Base-by-base conservation (phyloP, 2,888 invertebrate species). In the Atethmia centrago region DNA sequence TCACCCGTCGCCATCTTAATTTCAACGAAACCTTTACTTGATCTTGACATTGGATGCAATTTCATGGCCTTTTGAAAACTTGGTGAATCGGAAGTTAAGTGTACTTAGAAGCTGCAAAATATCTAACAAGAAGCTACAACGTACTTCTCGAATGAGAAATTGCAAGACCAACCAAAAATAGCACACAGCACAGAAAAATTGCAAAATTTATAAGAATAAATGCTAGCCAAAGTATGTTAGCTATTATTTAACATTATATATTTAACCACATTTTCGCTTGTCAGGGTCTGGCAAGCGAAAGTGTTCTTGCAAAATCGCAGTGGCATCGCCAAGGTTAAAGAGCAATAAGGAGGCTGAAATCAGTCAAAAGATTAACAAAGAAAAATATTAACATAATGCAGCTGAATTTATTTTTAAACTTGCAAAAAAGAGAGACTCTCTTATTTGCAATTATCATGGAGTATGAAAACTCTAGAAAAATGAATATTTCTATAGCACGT, bases 241-340 rank as follows among this genome's bases (percentile, higher is more conserved):
- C 55, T 78, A 66, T 85, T 79, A 80, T 81, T 81, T 73, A 80
- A 76, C 62, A 71, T 68, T 66, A 75, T 63, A 65, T 72, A n/a
- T 78, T 82, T 72, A 81, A 76, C 72, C 68, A 63, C 75, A n/a
- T n/a, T n/a, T n/a, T n/a, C n/a, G n/a, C n/a, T n/a, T n/a, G n/a
- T n/a, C n/a, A n/a, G 84, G 68, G 82, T 84, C 69, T 85, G 78
- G 63, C 66, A 36, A 75, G 77, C 70, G 73, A 75, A 76, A 80
- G 73, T 75, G 61, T 71, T 70, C 53, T 86, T 83, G 65, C 83
- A 74, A 87, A 84, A 87, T 76, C 53, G 36, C 71, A 62, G 79
- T 75, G 67, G 79, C 84, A 85, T 85, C 85, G 51, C 68, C 86
- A 87, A 87, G 86, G 86, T 74, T 77, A 67, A 63, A 76, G 64